Percentiles rank a stretch among this genome's conserved stretches.
Conservation (phyloP, 1,140 invertebrate genomes). For the Drosophila lini region DNA sequence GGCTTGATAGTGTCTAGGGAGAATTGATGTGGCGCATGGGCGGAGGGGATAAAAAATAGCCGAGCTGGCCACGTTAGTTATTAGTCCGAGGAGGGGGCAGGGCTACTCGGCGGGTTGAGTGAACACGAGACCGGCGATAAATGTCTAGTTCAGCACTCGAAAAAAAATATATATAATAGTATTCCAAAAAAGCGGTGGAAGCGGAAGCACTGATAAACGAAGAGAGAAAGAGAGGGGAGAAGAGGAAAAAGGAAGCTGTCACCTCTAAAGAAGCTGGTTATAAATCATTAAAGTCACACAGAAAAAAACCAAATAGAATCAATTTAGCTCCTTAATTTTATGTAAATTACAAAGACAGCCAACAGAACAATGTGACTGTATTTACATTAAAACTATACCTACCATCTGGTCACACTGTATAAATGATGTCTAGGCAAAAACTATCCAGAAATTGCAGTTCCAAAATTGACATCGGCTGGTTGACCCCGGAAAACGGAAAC, state of each 20-base stretch:
- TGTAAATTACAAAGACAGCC: too few species aligned
- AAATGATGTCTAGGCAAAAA: neutral
- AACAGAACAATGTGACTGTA: neutral
- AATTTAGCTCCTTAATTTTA: neutral
- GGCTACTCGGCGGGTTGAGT: conserved; percentile 42
- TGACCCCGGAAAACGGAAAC: conserved; percentile 54
- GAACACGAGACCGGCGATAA: conserved; percentile 51
- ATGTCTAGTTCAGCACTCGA: conserved; percentile 48
- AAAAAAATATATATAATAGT: conserved; percentile 9
- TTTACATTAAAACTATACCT: neutral
- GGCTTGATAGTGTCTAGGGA: conserved; percentile 60
- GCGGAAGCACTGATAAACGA: conserved; percentile 43
- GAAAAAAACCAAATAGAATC: neutral
- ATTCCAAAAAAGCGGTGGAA: conserved; percentile 5
- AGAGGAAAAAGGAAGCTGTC: neutral
- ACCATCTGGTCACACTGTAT: neutral
- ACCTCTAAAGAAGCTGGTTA: neutral
- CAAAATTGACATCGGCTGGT: conserved; percentile 67
- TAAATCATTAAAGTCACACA: conserved; percentile 2
- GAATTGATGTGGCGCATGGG: conserved; percentile 41
- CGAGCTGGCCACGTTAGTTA: conserved; percentile 61
- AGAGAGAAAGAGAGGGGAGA: neutral
- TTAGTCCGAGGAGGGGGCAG: conserved; percentile 47
- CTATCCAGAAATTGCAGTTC: neutral
- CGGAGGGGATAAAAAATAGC: neutral